These are phyloP conservation scores for Lamellibrachia luymesi DNA, from an alignment of 1,140 invertebrate genomes.

Conservation along the genomic window DNA sequence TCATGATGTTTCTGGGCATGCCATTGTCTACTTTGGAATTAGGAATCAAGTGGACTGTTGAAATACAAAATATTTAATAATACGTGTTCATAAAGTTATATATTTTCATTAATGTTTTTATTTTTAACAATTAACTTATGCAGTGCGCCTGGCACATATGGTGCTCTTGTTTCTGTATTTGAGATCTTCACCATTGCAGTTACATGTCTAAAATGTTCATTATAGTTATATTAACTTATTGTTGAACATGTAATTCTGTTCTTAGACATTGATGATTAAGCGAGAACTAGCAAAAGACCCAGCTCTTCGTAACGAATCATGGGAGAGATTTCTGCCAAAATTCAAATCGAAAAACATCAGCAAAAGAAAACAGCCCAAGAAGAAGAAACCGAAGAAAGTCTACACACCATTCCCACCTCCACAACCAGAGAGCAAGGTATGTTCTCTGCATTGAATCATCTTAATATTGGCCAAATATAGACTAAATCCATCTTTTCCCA, in stretches of 20 bases:
- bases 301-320: conserved; percentile 88
- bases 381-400: conserved; percentile 70
- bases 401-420: conserved; percentile 98
- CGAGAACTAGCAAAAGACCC: conserved; percentile 88
- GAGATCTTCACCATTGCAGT: no score
- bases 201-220: not conserved
- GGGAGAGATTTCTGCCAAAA: conserved; percentile 95
- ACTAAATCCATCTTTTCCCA: not conserved
- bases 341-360: conserved; percentile 89
- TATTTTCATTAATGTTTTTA: no score
- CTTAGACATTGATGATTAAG: conserved; percentile 89
- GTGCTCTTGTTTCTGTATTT: no score
- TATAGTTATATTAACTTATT: not conserved
- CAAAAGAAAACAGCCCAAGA: conserved; percentile 76
- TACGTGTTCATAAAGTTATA: no score
- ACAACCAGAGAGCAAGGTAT: conserved; percentile 81
- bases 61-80: no score
- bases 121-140: not conserved
- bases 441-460: not conserved
- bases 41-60: no score
- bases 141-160: not conserved
- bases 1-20: no score
- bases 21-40: no score
- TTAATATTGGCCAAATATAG: not conserved
- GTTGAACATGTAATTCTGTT: not conserved